A percentile compares a stretch with the other conserved stretches of the same genome.
Evolutionary conservation across 2,797 vertebrate genomes (phyloP).

Genomic region (Okamejei kenojei): DNA sequence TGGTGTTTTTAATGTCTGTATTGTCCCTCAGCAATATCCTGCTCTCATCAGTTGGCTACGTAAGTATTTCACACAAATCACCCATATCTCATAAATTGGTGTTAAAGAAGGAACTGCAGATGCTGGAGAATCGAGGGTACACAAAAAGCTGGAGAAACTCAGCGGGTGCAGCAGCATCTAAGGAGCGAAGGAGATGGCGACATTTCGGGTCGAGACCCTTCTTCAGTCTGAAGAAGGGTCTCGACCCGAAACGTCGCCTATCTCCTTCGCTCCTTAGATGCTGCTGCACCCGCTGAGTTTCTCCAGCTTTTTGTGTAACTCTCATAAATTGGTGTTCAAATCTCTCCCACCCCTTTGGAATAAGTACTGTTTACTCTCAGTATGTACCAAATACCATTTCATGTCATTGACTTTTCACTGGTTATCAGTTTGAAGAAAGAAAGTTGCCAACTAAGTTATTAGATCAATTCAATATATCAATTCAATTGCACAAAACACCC

Average conservation of each 20-base stretch:
- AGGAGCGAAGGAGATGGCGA: too few species aligned
- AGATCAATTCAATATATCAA: not conserved
- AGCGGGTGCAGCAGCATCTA: too few species aligned
- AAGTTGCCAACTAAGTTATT: not conserved
- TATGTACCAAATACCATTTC: not conserved
- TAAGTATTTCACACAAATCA: not conserved
- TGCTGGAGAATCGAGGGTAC: too few species aligned
- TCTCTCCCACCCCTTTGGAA: not conserved
- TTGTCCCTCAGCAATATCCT: not conserved
- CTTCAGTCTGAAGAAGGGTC: too few species aligned
- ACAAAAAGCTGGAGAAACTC: too few species aligned
- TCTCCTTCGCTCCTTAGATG: too few species aligned
- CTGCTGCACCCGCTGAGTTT: too few species aligned
- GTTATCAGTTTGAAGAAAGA: not conserved
- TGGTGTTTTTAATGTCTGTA: too few species aligned
- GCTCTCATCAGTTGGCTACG: not conserved
- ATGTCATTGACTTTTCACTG: not conserved
- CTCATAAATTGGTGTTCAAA: not conserved
- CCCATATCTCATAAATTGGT: not conserved
- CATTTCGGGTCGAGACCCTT: too few species aligned
- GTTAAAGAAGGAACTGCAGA: too few species aligned
- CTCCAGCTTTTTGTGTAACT: too few species aligned
- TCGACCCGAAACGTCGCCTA: too few species aligned
- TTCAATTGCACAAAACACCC: not conserved
- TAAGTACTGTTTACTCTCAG: not conserved